Evolutionary conservation across 2,888 invertebrate genomes (phyloP), one percentile per base, ranked within the genome.

Genomic region (Willowsia nigromaculata): DNA sequence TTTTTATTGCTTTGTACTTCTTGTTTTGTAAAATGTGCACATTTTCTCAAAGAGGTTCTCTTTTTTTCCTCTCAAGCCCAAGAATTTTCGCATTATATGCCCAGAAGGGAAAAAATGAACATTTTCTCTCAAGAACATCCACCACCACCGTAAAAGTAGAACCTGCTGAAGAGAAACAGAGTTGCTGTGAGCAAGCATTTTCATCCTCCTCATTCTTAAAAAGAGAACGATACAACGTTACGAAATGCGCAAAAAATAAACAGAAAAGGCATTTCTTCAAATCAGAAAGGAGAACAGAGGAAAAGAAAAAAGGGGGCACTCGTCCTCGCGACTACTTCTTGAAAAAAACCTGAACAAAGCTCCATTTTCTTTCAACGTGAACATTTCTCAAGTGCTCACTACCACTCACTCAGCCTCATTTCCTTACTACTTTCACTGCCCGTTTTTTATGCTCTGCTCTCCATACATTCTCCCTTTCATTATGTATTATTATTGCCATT

Each of bases 101-200:
- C 71, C 71, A 71, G 71, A 71, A 71, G 71, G 40, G n/a, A 71
- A 40, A 43, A 71, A 71, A 22, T 37, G 71, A 71, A 71, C 71
- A 71, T 71, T 71, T 71, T 71, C 71, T 71, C 71, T 71, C 22
- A 40, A 71, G 43, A 33, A 40, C 33, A n/a, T n/a, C 56, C 22
- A 56, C 56, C 22, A 56, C 56, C 11, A 59, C 59, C 27, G 25
- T n/a, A n/a, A n/a, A n/a, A n/a, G n/a, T n/a, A n/a, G n/a, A n/a
- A n/a, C n/a, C n/a, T n/a, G n/a, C n/a, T n/a, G n/a, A n/a, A n/a
- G n/a, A n/a, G n/a, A n/a, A n/a, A n/a, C n/a, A n/a, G n/a, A n/a
- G n/a, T n/a, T n/a, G n/a, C n/a, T n/a, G n/a, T n/a, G n/a, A n/a
- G n/a, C n/a, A 59, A 59, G 18, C 65, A 65, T 15, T n/a, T n/a